Percentiles rank a stretch among this genome's conserved stretches.
These are phyloP conservation scores for Coenobita brevimanus DNA, from an alignment of 1,140 invertebrate species.

Conservation along the genomic window DNA sequence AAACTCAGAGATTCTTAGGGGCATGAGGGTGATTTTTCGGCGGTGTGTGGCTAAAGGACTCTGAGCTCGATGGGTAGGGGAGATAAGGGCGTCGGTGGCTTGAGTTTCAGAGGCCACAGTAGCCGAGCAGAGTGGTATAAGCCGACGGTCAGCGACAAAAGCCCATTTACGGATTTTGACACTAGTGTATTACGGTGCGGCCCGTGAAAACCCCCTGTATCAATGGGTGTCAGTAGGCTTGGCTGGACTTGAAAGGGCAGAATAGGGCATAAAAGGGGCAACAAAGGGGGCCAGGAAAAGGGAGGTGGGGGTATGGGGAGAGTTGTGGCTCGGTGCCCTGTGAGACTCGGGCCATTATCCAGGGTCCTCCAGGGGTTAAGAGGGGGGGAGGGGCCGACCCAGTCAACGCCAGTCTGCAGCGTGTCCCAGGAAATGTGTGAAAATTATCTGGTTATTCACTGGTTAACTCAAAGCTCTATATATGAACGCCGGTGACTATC, in stretches of 20 bases:
- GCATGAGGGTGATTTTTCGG: not conserved
- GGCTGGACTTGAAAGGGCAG: constrained; percentile 42
- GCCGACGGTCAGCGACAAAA: constrained; percentile 28
- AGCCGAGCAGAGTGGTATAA: constrained; percentile 31
- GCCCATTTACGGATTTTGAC: constrained; percentile 60
- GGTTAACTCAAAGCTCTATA: too few species aligned
- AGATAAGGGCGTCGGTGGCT: not conserved
- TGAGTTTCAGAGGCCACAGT: not conserved
- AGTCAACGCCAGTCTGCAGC: not conserved
- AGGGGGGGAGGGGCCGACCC: not conserved
- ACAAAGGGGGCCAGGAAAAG: constrained; percentile 34
- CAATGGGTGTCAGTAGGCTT: too few species aligned
- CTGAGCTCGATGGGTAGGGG: not conserved
- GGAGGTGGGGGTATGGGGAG: not conserved
- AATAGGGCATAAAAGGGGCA: constrained; percentile 57
- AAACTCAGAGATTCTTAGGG: constrained; percentile 2
- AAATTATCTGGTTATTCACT: too few species aligned
- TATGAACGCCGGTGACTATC: too few species aligned
- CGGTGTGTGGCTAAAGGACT: not conserved
- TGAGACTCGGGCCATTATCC: not conserved
- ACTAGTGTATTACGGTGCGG: constrained; percentile 47
- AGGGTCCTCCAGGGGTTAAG: not conserved
- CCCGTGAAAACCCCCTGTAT: constrained; percentile 39
- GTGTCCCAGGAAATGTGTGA: too few species aligned
- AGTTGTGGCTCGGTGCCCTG: not conserved